phyloP scores from a whole-genome alignment of 2,797 vertebrate species.

The Oreonectes daqikongensis region DNA sequence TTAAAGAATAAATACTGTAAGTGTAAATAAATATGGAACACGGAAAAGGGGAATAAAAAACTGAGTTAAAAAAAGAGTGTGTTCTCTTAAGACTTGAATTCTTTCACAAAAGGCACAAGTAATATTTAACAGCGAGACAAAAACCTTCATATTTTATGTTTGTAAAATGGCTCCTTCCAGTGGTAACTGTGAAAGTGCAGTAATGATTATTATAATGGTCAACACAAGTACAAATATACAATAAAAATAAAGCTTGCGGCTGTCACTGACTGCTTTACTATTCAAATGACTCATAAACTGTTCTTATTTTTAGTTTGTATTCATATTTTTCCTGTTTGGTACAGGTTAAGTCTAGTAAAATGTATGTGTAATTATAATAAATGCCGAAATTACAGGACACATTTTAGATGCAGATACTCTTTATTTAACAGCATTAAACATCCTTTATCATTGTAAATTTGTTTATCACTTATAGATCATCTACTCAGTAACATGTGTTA shows the following conservation, averaged over 20 bases:
- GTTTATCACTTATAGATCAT: neutral
- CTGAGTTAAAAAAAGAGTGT: no score
- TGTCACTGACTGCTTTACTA: neutral
- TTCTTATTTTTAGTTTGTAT: neutral
- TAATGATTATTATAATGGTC: constrained; percentile 1
- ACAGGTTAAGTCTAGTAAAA: neutral
- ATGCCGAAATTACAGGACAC: neutral
- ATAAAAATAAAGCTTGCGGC: neutral
- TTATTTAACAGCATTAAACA: constrained; percentile 1
- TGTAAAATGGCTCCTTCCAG: constrained; percentile 51
- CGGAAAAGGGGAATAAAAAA: neutral
- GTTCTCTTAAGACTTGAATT: no score
- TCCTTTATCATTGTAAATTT: neutral
- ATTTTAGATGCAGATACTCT: neutral
- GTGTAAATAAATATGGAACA: neutral
- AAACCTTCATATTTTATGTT: neutral
- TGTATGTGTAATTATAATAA: neutral
- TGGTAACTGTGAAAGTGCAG: constrained; percentile 33
- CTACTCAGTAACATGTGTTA: neutral
- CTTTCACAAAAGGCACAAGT: neutral
- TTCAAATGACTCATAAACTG: neutral
- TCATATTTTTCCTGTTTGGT: neutral
- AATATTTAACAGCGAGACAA: neutral
- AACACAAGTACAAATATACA: neutral
- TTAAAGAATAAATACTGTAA: neutral